Percentiles rank a stretch among this genome's conserved stretches.
Evolutionary conservation across 2,888 invertebrate species (phyloP).

Genomic region (Odontothrips loti): DNA sequence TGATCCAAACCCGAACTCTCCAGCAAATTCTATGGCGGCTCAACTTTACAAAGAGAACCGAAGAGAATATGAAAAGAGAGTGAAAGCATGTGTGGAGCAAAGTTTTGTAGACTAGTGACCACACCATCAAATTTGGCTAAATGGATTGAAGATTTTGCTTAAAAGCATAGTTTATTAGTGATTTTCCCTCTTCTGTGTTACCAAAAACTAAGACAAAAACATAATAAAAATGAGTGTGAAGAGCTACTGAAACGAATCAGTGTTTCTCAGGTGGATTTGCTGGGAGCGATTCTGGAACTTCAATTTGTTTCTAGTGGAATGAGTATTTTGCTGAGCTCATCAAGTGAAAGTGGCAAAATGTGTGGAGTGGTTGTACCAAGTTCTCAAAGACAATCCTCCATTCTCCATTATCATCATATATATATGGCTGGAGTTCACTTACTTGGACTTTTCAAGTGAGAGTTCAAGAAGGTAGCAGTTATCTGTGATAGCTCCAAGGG

Average conservation of each 20-base stretch:
- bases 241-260: constrained; percentile 6
- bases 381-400: background rate
- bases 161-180: constrained; percentile 25
- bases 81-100: constrained; percentile 98
- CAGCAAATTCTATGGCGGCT: constrained; percentile 98
- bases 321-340: background rate
- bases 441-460: background rate
- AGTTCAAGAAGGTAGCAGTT: constrained; percentile 16
- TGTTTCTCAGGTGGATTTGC: constrained; percentile 2
- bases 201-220: constrained; percentile 21
- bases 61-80: constrained; percentile 98
- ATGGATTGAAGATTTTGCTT: constrained; percentile 23
- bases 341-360: background rate
- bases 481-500: constrained; percentile 26
- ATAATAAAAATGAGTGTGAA: background rate
- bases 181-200: constrained; percentile 20
- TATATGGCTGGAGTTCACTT: background rate
- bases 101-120: constrained; percentile 87
- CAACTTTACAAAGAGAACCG: constrained; percentile 99
- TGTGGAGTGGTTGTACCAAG: constrained; percentile 1
- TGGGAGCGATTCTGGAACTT: constrained; percentile 16
- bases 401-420: background rate
- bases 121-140: constrained; percentile 16
- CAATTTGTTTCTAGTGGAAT: background rate
- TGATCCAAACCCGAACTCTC: constrained; percentile 99